These are phyloP conservation scores for Ochotona princeps DNA, from an alignment of 2,113 vertebrate genomes.

Conservation along the genomic window DNA sequence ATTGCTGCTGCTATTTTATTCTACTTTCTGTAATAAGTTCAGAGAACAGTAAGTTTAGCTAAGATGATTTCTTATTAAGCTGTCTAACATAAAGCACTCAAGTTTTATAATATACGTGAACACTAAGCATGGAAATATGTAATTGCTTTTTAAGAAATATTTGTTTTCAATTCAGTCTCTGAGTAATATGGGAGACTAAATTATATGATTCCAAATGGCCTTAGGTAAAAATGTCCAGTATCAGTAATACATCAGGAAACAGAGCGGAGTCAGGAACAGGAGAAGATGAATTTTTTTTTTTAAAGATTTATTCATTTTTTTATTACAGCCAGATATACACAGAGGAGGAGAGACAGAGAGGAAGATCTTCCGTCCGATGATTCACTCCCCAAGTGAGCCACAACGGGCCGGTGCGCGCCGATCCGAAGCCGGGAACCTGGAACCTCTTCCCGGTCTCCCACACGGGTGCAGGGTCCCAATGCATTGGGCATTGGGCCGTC, in stretches of 20 bases:
- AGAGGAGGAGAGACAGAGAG: too few species aligned
- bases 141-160: constrained; percentile 70
- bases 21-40: constrained; percentile 34
- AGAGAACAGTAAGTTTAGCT: constrained; percentile 37
- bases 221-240: constrained; percentile 7
- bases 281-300: constrained; percentile 60
- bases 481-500: too few species aligned
- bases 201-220: constrained; percentile 55
- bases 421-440: too few species aligned
- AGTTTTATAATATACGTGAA: constrained; percentile 47
- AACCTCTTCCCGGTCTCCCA: too few species aligned
- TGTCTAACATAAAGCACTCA: constrained; percentile 49
- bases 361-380: too few species aligned
- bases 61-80: constrained; percentile 48
- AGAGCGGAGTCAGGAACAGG: constrained; percentile 24
- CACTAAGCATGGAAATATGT: constrained; percentile 45
- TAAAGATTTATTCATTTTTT: too few species aligned
- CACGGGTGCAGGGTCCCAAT: too few species aligned
- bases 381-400: too few species aligned
- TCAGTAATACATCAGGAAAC: constrained; percentile 26
- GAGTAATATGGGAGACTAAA: constrained; percentile 34
- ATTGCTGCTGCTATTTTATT: constrained; percentile 4
- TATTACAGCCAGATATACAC: too few species aligned
- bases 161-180: constrained; percentile 65
- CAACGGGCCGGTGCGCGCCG: too few species aligned